Evolutionary conservation across 2,113 vertebrate genomes (phyloP), one percentile per base, ranked within the genome.

Genomic region (Todiramphus saurophagus): DNA sequence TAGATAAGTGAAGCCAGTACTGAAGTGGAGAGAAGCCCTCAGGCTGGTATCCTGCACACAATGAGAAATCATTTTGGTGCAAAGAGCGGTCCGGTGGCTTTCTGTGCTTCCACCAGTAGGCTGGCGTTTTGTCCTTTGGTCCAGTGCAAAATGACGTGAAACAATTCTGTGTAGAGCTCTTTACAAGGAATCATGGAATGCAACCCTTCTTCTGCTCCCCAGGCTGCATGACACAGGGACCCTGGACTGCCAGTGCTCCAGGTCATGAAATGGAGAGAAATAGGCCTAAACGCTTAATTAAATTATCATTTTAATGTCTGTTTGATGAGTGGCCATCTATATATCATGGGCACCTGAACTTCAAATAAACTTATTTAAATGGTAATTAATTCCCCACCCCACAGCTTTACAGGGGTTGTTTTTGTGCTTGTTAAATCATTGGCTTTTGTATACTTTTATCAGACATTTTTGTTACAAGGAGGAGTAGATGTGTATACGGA

Each of bases 161-260:
- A 2, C 10, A 46, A 1, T 37, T 63, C 41, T 28, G 3, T 9
- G 53, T 56, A 33, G 30, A 56, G 6, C 35, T 74, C 14, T 78
- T 72, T 10, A 13, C 15, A 53, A 27, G 50, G 63, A n/a, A 16
- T 24, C 25, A 3, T 0, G 11, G n/a, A 44, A 27, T 37, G 8
- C 7, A 2, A 48, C 44, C 23, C 25, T 77, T 78, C 27, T 21
- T 68, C 11, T 8, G 7, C 27, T 94, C 28, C 33, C 35, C 27
- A 60, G 2, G 5, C 1, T 31, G 21, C 44, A 35, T 60, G 85
- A 39, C 28, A 10, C 0, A 0, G 51, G 23, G 14, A 5, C 37
- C 0, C 1, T n/a, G n/a, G 48, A 5, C 31, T 74, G 31, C 14
- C 31, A 15, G 2, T 33, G 56, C 75, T 84, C 33, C 51, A 43